Evolutionary conservation across 2,113 vertebrate genomes (phyloP).

Genomic region (Epinephelus fuscoguttatus): DNA sequence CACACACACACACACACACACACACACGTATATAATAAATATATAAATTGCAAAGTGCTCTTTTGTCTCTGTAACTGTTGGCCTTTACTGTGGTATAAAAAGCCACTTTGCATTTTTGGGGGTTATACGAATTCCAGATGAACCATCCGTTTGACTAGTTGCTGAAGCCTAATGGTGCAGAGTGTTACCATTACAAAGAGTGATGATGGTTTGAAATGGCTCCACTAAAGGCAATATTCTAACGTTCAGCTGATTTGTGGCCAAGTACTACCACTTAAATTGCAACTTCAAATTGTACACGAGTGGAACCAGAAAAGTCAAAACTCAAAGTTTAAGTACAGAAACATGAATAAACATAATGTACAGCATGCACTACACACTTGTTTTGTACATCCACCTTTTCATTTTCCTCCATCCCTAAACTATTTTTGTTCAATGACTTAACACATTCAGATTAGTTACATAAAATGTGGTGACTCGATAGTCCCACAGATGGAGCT

Average conservation of each 20-base stretch:
- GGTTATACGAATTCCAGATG: conserved; percentile 37
- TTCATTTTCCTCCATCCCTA: not conserved
- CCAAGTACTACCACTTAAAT: conserved; percentile 42
- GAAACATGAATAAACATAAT: not conserved
- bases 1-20: not conserved
- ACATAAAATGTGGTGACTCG: not conserved
- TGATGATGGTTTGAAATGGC: conserved; percentile 64
- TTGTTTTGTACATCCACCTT: not conserved
- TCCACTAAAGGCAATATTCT: conserved; percentile 55
- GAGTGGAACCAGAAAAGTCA: not conserved
- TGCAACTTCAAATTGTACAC: conserved; percentile 18
- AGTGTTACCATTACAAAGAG: conserved; percentile 71
- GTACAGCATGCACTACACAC: not conserved
- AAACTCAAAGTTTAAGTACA: not conserved
- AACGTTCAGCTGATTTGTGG: conserved; percentile 65
- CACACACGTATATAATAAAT: conserved; percentile 2
- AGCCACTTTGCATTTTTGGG: conserved; percentile 46
- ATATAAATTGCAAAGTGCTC: conserved; percentile 15
- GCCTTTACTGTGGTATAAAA: conserved; percentile 57
- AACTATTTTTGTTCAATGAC: not conserved
- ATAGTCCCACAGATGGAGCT: not conserved
- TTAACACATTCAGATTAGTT: conserved; percentile 1
- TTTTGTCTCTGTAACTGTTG: conserved; percentile 63
- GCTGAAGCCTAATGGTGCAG: conserved; percentile 62
- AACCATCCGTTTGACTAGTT: conserved; percentile 65